Evolutionary conservation across 2,888 invertebrate species (phyloP).

Genomic region (Mythimna pallens): DNA sequence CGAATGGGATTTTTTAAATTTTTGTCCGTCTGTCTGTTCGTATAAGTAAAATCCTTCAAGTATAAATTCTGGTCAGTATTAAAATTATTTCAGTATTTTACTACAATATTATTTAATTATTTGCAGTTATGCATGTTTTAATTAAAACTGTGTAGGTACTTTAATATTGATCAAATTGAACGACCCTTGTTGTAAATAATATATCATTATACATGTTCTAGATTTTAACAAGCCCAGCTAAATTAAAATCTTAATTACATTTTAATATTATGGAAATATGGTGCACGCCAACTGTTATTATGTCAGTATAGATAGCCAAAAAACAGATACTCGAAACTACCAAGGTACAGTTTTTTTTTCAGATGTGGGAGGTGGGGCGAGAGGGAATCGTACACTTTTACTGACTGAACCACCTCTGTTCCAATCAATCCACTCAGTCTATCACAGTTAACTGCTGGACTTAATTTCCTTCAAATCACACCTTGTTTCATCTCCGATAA

Average conservation of each 20-base stretch:
- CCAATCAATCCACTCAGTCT: too few species aligned
- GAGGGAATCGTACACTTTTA: too few species aligned
- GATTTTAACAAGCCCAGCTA: not conserved
- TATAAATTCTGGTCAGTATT: not conserved
- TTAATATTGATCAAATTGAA: slow-evolving; percentile 1
- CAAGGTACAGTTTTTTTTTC: too few species aligned
- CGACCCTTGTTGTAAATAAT: not conserved
- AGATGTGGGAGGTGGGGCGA: too few species aligned
- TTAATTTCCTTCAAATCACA: too few species aligned
- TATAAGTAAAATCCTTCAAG: too few species aligned
- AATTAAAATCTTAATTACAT: not conserved
- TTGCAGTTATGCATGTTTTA: not conserved
- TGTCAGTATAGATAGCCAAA: not conserved
- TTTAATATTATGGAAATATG: not conserved
- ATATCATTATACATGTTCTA: not conserved
- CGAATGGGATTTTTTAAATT: too few species aligned
- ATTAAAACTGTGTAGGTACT: slow-evolving; percentile 5
- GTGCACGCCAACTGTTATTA: not conserved
- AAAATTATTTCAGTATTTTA: not conserved
- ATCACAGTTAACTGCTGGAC: too few species aligned
- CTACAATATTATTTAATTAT: not conserved
- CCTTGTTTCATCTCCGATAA: too few species aligned
- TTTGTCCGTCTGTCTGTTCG: too few species aligned
- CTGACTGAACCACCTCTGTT: not conserved
- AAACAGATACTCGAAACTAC: too few species aligned